These are phyloP conservation scores for Blastobasis lacticolella DNA, from an alignment of 2,888 invertebrate genomes.

Conservation along the genomic window DNA sequence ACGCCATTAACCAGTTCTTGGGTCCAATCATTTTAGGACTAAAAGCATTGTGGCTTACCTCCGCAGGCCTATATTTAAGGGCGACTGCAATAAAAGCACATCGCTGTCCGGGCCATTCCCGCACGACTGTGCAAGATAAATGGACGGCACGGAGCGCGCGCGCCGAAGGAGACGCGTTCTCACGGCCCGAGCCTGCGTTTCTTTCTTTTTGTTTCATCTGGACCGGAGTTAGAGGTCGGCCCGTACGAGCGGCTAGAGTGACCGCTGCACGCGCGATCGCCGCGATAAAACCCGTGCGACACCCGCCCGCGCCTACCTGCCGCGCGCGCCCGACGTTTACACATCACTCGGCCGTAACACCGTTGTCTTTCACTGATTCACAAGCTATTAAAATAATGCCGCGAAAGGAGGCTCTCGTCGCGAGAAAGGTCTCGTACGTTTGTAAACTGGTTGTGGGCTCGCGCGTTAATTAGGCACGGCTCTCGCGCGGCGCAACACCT, in stretches of 20 bases:
- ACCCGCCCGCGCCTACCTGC: conserved; percentile 37
- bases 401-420: conserved; percentile 31
- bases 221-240: conserved; percentile 69
- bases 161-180: conserved; percentile 64
- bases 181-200: conserved; percentile 68
- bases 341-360: conserved; percentile 28
- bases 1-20: conserved; percentile 33
- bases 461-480: conserved; percentile 64
- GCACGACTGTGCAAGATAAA: conserved; percentile 73
- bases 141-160: conserved; percentile 48
- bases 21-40: conserved; percentile 49
- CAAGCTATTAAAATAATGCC: conserved; percentile 30
- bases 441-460: conserved; percentile 43
- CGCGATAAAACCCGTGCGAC: conserved; percentile 57
- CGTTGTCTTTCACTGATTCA: conserved; percentile 26
- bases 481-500: conserved; percentile 59
- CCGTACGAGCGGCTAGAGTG: conserved; percentile 43
- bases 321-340: conserved; percentile 27
- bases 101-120: conserved; percentile 63
- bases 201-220: conserved; percentile 65
- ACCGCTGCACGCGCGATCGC: conserved; percentile 59
- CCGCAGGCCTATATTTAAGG: conserved; percentile 67
- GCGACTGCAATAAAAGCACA: conserved; percentile 69
- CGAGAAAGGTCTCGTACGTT: conserved; percentile 26
- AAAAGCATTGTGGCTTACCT: conserved; percentile 53